Conservation (phyloP, 2,113 vertebrate genomes). For the Erythrolamprus reginae region DNA sequence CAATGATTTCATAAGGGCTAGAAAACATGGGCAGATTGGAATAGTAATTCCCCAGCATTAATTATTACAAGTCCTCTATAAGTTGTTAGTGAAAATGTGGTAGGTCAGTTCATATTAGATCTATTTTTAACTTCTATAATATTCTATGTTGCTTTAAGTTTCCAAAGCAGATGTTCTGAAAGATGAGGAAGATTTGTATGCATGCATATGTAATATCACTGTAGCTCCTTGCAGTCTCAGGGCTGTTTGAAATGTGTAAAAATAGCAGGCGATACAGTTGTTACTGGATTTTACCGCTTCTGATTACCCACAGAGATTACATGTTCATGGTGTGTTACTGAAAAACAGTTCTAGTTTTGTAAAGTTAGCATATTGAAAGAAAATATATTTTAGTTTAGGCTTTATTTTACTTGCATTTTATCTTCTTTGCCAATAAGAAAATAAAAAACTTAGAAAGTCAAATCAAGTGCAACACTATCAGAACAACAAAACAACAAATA, state of each 20-base stretch:
- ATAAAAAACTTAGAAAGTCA: not conserved
- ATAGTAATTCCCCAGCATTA: not conserved
- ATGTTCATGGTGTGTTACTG: not conserved
- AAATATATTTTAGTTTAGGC: not conserved
- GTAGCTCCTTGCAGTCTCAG: not conserved
- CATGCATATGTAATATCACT: not conserved
- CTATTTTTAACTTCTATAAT: not conserved
- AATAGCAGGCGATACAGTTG: not conserved
- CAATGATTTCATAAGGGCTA: not conserved
- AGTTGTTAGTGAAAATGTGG: not conserved
- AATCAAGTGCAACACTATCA: not conserved
- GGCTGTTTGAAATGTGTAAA: not conserved
- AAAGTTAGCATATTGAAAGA: not conserved
- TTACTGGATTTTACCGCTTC: not conserved
- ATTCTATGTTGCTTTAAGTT: not conserved
- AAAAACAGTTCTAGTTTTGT: not conserved
- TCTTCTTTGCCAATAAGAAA: not conserved
- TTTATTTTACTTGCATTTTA: not conserved
- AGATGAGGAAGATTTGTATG: not conserved
- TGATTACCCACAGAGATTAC: not conserved
- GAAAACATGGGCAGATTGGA: not conserved
- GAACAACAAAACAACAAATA: not conserved
- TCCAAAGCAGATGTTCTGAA: not conserved
- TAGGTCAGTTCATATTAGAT: not conserved
- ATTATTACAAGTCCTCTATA: not conserved